phyloP scores from a whole-genome alignment of 2,113 vertebrate genomes.

The Mirounga angustirostris region DNA sequence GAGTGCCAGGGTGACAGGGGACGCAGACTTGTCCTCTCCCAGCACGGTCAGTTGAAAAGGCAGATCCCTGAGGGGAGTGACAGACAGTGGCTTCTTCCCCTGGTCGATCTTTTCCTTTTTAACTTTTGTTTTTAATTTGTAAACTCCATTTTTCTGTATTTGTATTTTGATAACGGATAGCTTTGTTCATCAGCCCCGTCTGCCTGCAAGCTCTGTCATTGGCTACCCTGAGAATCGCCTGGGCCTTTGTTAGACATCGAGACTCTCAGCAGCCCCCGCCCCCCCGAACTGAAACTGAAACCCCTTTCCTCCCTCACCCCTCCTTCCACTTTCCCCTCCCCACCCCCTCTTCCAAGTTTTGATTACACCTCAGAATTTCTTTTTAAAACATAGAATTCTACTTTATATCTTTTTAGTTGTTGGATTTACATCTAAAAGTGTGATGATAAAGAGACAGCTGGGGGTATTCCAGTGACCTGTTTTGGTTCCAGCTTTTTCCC shows the following conservation, averaged over 20 bases:
- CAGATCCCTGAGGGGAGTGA: not conserved
- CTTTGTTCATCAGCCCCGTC: not conserved
- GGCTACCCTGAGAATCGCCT: not conserved
- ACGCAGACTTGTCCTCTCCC: not conserved
- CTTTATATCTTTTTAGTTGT: not conserved
- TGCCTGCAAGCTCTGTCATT: not conserved
- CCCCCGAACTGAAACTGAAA: not conserved
- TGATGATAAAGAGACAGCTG: not conserved
- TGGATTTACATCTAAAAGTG: not conserved
- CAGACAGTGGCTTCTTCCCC: not conserved
- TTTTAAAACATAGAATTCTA: not conserved
- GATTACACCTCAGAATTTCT: not conserved
- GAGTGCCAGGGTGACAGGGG: not conserved
- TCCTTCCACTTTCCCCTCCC: too few species aligned
- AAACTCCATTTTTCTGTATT: not conserved
- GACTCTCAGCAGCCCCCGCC: too few species aligned
- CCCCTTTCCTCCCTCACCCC: not conserved
- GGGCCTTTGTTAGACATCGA: not conserved
- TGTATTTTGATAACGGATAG: not conserved
- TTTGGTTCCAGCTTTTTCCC: not conserved
- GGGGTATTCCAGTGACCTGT: not conserved
- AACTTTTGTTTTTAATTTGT: not conserved
- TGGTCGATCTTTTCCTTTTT: not conserved
- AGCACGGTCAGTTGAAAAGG: not conserved
- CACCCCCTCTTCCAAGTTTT: not conserved